Evolutionary conservation across 37 sponge, comb jelly and placozoan genomes (phyloP).

Genomic region (Oopsacas minuta): DNA sequence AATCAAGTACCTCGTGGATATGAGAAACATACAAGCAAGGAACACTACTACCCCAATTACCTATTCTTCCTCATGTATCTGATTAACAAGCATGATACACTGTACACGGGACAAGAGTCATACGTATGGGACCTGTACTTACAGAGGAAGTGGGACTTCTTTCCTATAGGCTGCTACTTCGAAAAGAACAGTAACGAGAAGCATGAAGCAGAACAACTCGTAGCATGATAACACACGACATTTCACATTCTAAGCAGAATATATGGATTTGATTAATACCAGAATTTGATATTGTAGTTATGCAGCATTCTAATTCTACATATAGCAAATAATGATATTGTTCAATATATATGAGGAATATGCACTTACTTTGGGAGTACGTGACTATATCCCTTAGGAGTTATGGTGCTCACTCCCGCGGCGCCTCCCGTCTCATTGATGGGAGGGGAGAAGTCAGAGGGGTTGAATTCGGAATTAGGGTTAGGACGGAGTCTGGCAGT

Average conservation of each 20-base stretch:
- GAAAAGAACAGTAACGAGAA: neutral
- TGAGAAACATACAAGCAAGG: slow-evolving; percentile 54
- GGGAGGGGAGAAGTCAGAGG: neutral
- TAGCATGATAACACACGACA: too few relatives aligned
- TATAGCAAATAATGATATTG: too few relatives aligned
- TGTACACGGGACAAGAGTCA: slow-evolving; percentile 89
- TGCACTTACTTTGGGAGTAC: neutral
- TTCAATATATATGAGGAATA: too few relatives aligned
- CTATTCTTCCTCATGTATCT: slow-evolving; percentile 78
- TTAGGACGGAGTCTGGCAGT: slow-evolving; percentile 15
- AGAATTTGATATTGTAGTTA: too few relatives aligned
- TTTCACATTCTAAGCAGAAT: too few relatives aligned
- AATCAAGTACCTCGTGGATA: slow-evolving; percentile 74
- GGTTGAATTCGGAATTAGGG: neutral
- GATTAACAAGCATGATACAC: slow-evolving; percentile 79
- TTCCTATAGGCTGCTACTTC: slow-evolving; percentile 52
- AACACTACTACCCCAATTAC: slow-evolving; percentile 75
- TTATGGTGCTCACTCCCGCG: neutral
- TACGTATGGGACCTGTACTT: slow-evolving; percentile 76
- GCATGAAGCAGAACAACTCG: neutral
- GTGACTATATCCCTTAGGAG: slow-evolving; percentile 2
- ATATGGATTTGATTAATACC: too few relatives aligned
- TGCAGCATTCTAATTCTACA: too few relatives aligned
- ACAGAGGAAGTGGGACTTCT: slow-evolving; percentile 57
- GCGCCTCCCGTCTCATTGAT: neutral